phyloP scores from a whole-genome alignment of 2,797 vertebrate genomes.

The Betta splendens region DNA sequence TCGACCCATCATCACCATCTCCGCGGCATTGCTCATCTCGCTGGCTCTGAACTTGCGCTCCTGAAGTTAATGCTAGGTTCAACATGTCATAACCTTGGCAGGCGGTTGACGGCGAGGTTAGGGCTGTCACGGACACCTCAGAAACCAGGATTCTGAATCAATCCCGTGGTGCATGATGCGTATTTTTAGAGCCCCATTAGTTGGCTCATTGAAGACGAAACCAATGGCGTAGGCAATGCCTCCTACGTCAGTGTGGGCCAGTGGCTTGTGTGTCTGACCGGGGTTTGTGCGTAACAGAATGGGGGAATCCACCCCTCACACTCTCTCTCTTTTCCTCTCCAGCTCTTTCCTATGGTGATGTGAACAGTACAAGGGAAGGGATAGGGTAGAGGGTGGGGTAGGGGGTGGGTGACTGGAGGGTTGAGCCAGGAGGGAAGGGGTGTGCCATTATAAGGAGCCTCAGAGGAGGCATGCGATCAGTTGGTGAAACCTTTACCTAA shows the following conservation, averaged over 20 bases:
- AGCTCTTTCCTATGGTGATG: slow-evolving; percentile 59
- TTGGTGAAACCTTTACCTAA: slow-evolving; percentile 78
- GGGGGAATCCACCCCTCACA: slow-evolving; percentile 70
- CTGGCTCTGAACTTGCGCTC: slow-evolving; percentile 14
- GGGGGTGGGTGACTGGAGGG: slow-evolving; percentile 46
- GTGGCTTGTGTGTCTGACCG: slow-evolving; percentile 55
- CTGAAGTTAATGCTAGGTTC: slow-evolving; percentile 11
- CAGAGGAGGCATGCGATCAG: slow-evolving; percentile 77
- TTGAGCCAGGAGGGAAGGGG: slow-evolving; percentile 79
- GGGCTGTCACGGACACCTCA: slow-evolving; percentile 45
- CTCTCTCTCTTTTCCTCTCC: slow-evolving; percentile 6
- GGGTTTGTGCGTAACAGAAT: slow-evolving; percentile 71
- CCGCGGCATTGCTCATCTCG: slow-evolving; percentile 5
- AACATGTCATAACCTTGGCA: slow-evolving; percentile 34
- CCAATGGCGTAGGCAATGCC: slow-evolving; percentile 66
- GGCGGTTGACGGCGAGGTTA: slow-evolving; percentile 12
- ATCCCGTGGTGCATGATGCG: slow-evolving; percentile 46
- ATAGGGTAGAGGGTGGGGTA: slow-evolving; percentile 23
- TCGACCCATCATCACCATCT: slow-evolving; percentile 30
- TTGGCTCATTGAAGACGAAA: slow-evolving; percentile 65
- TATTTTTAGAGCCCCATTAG: slow-evolving; percentile 75
- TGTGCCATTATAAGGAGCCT: slow-evolving; percentile 84
- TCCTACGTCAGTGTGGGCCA: slow-evolving; percentile 71
- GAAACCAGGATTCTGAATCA: slow-evolving; percentile 41
- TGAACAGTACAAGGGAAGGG: slow-evolving; percentile 54